These are phyloP conservation scores for Petrocephalus zakoni DNA, from an alignment of 2,113 vertebrate species.

Conservation along the genomic window DNA sequence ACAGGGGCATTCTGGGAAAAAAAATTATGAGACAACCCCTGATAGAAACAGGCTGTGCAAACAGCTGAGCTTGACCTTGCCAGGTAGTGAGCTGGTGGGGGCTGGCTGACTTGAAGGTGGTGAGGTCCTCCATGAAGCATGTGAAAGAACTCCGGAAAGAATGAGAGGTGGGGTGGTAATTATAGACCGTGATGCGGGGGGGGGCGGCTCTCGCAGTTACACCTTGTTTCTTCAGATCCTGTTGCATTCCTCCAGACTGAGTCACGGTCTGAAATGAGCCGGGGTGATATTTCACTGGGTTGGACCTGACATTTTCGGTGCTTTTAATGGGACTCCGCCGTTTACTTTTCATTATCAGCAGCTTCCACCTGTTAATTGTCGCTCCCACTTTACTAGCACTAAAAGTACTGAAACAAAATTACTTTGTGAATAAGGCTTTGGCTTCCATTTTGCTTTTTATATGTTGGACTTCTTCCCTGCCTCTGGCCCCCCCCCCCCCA, in stretches of 20 bases:
- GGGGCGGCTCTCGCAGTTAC: not conserved
- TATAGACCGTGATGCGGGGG: not conserved
- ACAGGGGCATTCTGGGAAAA: not conserved
- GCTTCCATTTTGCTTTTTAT: not conserved
- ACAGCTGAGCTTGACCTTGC: not conserved
- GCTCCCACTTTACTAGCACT: not conserved
- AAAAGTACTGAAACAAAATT: not conserved
- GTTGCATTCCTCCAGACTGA: constrained; percentile 16
- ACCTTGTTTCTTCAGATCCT: constrained; percentile 23
- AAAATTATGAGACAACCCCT: not conserved
- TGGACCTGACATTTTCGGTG: not conserved
- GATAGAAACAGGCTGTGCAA: not conserved
- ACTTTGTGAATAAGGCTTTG: not conserved
- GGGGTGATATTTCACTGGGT: not conserved
- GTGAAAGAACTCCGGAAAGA: constrained; percentile 18
- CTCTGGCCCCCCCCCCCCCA: not conserved
- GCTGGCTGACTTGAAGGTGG: not conserved
- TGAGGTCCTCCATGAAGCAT: not conserved
- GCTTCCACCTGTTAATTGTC: not conserved
- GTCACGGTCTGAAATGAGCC: constrained; percentile 2
- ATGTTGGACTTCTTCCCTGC: not conserved
- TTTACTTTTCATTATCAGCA: not conserved
- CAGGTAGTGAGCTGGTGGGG: not conserved
- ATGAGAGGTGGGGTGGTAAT: constrained; percentile 6
- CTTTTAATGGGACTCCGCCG: not conserved